These are phyloP conservation scores for Gymnogyps californianus DNA, from an alignment of 2,113 vertebrate species.

Conservation along the genomic window DNA sequence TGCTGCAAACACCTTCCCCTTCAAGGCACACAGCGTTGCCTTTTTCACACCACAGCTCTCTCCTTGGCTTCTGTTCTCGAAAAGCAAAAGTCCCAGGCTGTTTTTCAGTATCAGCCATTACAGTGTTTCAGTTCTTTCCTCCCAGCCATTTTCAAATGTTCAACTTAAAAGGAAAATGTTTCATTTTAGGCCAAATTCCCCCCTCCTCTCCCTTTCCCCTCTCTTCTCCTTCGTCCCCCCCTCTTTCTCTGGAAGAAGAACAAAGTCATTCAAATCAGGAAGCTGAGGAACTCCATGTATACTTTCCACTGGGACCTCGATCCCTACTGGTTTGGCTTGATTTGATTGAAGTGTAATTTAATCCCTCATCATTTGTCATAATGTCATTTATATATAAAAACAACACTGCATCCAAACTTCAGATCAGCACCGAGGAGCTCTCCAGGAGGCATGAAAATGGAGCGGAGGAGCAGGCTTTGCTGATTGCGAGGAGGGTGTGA, in stretches of 20 bases:
- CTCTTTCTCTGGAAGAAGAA: constrained; percentile 73
- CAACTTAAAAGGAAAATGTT: constrained; percentile 81
- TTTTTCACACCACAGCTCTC: constrained; percentile 61
- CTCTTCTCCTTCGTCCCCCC: constrained; percentile 3
- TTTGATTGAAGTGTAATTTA: constrained; percentile 79
- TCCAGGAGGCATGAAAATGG: constrained; percentile 29
- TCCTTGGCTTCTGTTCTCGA: constrained; percentile 52
- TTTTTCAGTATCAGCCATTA: constrained; percentile 72
- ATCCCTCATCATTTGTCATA: constrained; percentile 76
- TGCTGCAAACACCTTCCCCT: constrained; percentile 56
- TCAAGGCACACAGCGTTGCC: constrained; percentile 43
- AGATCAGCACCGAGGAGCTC: constrained; percentile 70
- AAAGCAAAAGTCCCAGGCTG: constrained; percentile 70
- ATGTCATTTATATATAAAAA: constrained; percentile 78
- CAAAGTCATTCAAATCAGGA: constrained; percentile 82
- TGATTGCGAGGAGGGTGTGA: not conserved
- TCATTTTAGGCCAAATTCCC: constrained; percentile 79
- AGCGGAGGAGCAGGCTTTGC: constrained; percentile 7
- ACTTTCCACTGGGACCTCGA: constrained; percentile 72
- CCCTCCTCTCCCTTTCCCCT: constrained; percentile 49
- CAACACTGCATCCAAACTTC: constrained; percentile 66
- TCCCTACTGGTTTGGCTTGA: constrained; percentile 76
- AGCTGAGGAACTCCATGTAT: constrained; percentile 71
- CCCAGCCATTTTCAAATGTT: constrained; percentile 76
- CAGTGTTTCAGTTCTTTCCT: constrained; percentile 74